A percentile compares a stretch with the other conserved stretches of the same genome.
Evolutionary conservation across 1,140 invertebrate genomes (phyloP).

Genomic region (Vanessa tameamea): DNA sequence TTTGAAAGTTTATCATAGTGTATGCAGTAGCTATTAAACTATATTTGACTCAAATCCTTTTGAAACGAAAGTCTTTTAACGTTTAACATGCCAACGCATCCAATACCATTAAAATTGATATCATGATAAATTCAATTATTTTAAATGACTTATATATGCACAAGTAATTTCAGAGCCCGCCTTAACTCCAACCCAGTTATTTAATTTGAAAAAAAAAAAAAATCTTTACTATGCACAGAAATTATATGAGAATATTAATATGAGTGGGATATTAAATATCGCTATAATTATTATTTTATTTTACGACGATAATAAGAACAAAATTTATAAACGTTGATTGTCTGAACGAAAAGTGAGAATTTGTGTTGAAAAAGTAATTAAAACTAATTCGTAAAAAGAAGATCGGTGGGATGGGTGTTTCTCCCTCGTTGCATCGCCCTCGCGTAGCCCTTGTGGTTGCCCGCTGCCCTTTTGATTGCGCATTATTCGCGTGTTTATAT

Average conservation of each 20-base stretch:
- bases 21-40: too few relatives aligned
- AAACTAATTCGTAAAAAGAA: slow-evolving; percentile 63
- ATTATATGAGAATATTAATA: too few relatives aligned
- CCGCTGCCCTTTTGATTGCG: slow-evolving; percentile 78
- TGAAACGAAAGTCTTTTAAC: too few relatives aligned
- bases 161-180: background rate
- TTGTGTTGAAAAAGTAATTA: slow-evolving; percentile 59
- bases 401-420: slow-evolving; percentile 31
- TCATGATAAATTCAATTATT: background rate
- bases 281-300: background rate
- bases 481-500: slow-evolving; percentile 75
- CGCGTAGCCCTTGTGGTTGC: slow-evolving; percentile 46
- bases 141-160: background rate
- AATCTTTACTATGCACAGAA: background rate
- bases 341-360: slow-evolving; percentile 27
- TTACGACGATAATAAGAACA: background rate
- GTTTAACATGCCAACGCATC: too few relatives aligned
- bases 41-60: too few relatives aligned
- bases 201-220: background rate
- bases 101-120: too few relatives aligned
- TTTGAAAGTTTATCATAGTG: too few relatives aligned
- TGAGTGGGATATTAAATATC: too few relatives aligned
- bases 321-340: slow-evolving; percentile 17
- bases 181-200: background rate
- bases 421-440: slow-evolving; percentile 45